phyloP scores from a whole-genome alignment of 2,797 vertebrate species.

The Enteromius paludinosus region DNA sequence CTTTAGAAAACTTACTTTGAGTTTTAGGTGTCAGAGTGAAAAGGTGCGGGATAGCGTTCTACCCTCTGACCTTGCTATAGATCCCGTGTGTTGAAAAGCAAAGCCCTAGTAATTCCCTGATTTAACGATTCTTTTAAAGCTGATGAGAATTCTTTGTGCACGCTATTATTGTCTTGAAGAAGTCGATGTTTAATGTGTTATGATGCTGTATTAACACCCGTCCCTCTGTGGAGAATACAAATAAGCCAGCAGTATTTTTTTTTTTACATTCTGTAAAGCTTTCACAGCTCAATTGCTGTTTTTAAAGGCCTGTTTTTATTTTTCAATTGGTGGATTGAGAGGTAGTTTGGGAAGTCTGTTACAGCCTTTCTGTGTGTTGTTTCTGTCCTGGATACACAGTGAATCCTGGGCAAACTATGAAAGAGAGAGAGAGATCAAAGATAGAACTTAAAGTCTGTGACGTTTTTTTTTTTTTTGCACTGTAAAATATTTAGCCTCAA shows the following conservation, averaged over 20 bases:
- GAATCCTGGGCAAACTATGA: slow-evolving; percentile 60
- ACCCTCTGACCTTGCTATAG: slow-evolving; percentile 5
- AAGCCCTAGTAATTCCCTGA: slow-evolving; percentile 20
- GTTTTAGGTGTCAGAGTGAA: not conserved
- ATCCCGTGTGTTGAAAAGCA: slow-evolving; percentile 18
- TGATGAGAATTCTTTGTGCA: not conserved
- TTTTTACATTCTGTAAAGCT: slow-evolving; percentile 76
- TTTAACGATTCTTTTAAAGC: slow-evolving; percentile 28
- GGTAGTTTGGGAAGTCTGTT: slow-evolving; percentile 69
- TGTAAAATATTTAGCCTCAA: not conserved
- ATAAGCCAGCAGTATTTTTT: slow-evolving; percentile 77
- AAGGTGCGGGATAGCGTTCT: not conserved
- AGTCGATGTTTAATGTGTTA: not conserved
- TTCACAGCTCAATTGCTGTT: slow-evolving; percentile 81
- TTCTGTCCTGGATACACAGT: slow-evolving; percentile 75
- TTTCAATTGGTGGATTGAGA: slow-evolving; percentile 80
- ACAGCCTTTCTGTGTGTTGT: slow-evolving; percentile 73
- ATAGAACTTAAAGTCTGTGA: not conserved
- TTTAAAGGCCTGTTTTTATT: slow-evolving; percentile 82
- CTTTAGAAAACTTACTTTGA: slow-evolving; percentile 10
- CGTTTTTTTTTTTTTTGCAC: slow-evolving; percentile 4
- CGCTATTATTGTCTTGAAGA: not conserved
- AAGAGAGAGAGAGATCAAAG: slow-evolving; percentile 40
- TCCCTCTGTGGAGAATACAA: slow-evolving; percentile 65
- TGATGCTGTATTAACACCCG: slow-evolving; percentile 1